A percentile compares a stretch with the other conserved stretches of the same genome.
phyloP scores from a whole-genome alignment of 2,797 vertebrate genomes.

The Serranus cabrilla region DNA sequence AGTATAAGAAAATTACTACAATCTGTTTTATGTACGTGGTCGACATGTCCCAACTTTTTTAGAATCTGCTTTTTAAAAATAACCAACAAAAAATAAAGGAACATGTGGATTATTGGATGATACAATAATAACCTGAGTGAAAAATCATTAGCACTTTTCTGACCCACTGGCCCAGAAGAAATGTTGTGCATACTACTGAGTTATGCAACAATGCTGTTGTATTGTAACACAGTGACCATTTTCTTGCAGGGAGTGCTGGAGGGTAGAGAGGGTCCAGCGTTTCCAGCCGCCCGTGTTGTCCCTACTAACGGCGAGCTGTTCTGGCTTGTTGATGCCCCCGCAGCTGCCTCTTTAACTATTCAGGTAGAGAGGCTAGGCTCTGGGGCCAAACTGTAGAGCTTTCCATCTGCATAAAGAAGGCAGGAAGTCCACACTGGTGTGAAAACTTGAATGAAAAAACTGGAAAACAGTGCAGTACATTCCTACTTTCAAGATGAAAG shows the following conservation, averaged over 20 bases:
- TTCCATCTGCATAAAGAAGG: background rate
- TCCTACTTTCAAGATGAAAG: slow-evolving; percentile 28
- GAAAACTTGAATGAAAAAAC: background rate
- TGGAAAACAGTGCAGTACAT: slow-evolving; percentile 33
- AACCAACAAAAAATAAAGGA: background rate
- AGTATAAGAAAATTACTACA: no score
- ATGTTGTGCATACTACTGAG: background rate
- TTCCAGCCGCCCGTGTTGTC: slow-evolving; percentile 90
- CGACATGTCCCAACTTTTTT: no score
- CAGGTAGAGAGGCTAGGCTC: slow-evolving; percentile 87
- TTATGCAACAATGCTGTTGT: background rate
- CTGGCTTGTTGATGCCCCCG: slow-evolving; percentile 93
- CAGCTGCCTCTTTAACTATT: slow-evolving; percentile 87
- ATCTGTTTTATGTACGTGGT: no score
- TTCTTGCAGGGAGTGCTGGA: slow-evolving; percentile 89
- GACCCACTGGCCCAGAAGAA: background rate
- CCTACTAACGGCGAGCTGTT: slow-evolving; percentile 88
- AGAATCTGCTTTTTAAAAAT: background rate
- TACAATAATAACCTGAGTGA: background rate
- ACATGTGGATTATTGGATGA: background rate
- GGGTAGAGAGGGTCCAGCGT: slow-evolving; percentile 81
- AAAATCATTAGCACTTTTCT: background rate
- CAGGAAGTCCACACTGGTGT: background rate
- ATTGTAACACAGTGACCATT: slow-evolving; percentile 31
- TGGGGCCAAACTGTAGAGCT: slow-evolving; percentile 77